Base-by-base conservation (phyloP, 2,113 vertebrate species). In the Petrocephalus zakoni region DNA sequence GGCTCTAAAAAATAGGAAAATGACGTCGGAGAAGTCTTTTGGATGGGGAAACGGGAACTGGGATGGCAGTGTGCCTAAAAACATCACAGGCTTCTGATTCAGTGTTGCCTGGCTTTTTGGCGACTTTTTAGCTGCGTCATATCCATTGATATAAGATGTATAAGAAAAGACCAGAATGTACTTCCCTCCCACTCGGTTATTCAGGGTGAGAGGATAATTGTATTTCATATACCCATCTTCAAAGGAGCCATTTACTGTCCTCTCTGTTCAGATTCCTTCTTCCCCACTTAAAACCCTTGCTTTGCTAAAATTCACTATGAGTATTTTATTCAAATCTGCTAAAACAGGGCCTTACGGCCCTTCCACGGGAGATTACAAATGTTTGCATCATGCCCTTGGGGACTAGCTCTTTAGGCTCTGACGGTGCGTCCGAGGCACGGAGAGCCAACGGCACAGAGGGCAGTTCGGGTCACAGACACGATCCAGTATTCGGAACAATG, bases 401-500 rank as follows among this genome's bases (percentile, higher is more conserved):
- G 46, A 85, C 5, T 37, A 11, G n/a, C 13, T 15, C 64, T 25
- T 8, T 19, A 81, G 51, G 9, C 49, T 52, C 15, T 5, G 87
- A 34, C 1, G 2, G 7, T 19, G 5, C n/a, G 56, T 22, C 61
- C 13, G 21, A 75, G 61, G 42, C 81, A 78, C 22, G n/a, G 5
- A 55, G 25, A 88, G 64, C 22, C 11, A 49, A 55, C 64, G 0
- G 87, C n/a, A 9, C 10, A 0, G 25, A 7, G 58, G 15, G 19
- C 37, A 52, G 37, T 49, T 47, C 15, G 17, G 84, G 29, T 25
- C 87, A 21, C 1, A 10, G 8, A n/a, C 72, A 93, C 91, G 93
- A 88, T 86, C 88, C 89, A 89, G 89, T 90, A 82, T 93, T 82
- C 89, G 90, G 91, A 94, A 93, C 93, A 92, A 83, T 92, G 91